Evolutionary conservation across 1,140 invertebrate genomes (phyloP), one percentile per base, ranked within the genome.

Genomic region (Mylabris phalerata): DNA sequence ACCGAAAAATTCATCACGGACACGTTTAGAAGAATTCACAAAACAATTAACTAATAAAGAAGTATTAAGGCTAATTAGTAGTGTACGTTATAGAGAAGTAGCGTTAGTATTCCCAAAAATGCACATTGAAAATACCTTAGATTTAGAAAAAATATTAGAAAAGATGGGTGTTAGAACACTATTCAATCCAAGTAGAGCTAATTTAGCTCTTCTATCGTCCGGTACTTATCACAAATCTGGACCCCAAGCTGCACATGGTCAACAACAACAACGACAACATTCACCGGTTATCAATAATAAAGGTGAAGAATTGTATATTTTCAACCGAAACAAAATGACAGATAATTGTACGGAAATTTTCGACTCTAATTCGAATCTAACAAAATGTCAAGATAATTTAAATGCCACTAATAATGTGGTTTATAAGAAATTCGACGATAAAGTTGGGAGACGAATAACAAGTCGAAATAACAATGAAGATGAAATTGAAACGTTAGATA

Each of bases 71-170:
- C 67, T 86, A 50, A 80, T 84, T 1, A 61, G 63, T 0, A 77
- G 75, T 24, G 79, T 78, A 63, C 65, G 68, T 9, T 73, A 74
- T 38, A 64, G 74, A n/a, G 73, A 75, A 5, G 78, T 79, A n/a
- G 70, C 85, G 3, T 65, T 86, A 0, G 71, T 77, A 27, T 70
- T 89, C 9, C 89, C 89, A 1, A 81, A 80, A 62, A 85, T 90
- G 80, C 81, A 82, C 61, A 65, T 90, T 0, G 80, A 82, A 42
- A 77, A 77, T 10, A 78, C 74, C 0, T 63, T 83, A 2, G 75
- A 78, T 43, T 69, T 90, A 11, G 79, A 75, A 27, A 48, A 69
- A 0, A 64, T 79, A 0, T 68, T 89, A 1, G 52, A 73, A 13
- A 63, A 68, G 4, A 66, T 90, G 48, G 85, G 84, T 1, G 55